These are phyloP conservation scores for Unio pictorum DNA, from an alignment of 2,888 invertebrate species.

Conservation along the genomic window DNA sequence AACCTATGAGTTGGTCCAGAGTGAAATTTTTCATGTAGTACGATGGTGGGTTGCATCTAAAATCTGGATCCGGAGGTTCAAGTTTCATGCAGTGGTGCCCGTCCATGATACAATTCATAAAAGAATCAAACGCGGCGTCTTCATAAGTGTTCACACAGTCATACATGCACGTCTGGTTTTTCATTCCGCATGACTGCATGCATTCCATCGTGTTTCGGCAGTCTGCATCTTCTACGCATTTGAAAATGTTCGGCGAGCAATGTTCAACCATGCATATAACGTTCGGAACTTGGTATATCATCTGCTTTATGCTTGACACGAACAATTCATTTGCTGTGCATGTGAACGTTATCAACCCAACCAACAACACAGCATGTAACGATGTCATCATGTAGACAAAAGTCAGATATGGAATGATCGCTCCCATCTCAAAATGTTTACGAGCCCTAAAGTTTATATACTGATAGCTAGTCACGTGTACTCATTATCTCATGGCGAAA, in stretches of 20 bases:
- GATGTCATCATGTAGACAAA: too few relatives aligned
- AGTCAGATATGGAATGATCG: too few relatives aligned
- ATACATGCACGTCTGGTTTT: constrained; percentile 37
- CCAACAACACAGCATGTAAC: too few relatives aligned
- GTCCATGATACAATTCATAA: constrained; percentile 43
- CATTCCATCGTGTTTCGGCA: constrained; percentile 33
- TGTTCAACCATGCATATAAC: constrained; percentile 34
- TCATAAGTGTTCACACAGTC: constrained; percentile 38
- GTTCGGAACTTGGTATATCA: constrained; percentile 12
- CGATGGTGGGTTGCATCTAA: constrained; percentile 26
- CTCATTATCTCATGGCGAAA: too few relatives aligned
- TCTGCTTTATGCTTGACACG: too few relatives aligned
- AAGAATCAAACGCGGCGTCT: constrained; percentile 29
- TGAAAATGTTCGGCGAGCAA: constrained; percentile 21
- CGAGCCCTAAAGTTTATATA: too few relatives aligned
- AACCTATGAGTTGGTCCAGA: constrained; percentile 20
- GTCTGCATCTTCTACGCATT: constrained; percentile 23
- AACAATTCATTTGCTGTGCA: too few relatives aligned
- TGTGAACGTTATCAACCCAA: too few relatives aligned
- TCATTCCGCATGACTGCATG: constrained; percentile 27
- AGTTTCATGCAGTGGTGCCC: constrained; percentile 34
- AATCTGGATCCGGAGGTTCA: constrained; percentile 27
- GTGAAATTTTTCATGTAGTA: constrained; percentile 20
- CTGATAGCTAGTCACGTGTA: too few relatives aligned
- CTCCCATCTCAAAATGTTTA: too few relatives aligned